Conservation (phyloP, 2,888 invertebrate genomes). For the Dexiosoma caninum region DNA sequence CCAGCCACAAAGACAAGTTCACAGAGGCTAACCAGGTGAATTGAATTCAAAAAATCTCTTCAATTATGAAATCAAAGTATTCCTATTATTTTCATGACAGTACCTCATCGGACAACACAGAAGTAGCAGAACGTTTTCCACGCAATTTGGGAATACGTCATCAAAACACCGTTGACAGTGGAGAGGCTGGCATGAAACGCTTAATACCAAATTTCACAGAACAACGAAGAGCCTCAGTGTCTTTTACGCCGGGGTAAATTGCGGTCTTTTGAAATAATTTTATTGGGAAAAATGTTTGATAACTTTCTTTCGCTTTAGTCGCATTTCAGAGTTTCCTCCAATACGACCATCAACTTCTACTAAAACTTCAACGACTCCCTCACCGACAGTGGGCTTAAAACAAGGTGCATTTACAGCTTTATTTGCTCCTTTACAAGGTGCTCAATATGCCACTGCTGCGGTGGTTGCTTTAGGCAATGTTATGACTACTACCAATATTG, state of each 20-base stretch:
- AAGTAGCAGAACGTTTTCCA: conserved; percentile 81
- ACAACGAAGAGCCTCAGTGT: conserved; percentile 76
- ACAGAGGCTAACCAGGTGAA: conserved; percentile 69
- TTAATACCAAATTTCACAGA: conserved; percentile 74
- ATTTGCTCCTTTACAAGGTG: conserved; percentile 62
- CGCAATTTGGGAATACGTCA: conserved; percentile 83
- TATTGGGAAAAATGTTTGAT: not conserved
- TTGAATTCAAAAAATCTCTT: no score
- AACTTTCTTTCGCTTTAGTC: conserved; percentile 63
- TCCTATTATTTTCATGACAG: conserved; percentile 60
- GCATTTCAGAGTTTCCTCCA: conserved; percentile 71
- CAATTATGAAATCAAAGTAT: no score
- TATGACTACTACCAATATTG: conserved; percentile 46
- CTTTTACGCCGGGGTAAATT: conserved; percentile 75
- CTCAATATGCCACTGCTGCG: conserved; percentile 51
- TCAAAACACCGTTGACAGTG: conserved; percentile 84
- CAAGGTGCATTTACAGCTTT: conserved; percentile 61
- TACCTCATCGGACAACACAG: conserved; percentile 83
- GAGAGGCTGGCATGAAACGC: conserved; percentile 78
- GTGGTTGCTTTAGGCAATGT: conserved; percentile 48
- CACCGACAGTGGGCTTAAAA: conserved; percentile 67
- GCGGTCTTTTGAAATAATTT: no score
- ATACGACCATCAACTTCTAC: conserved; percentile 61
- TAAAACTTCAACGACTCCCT: conserved; percentile 67
- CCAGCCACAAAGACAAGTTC: conserved; percentile 62